A percentile compares a stretch with the other conserved stretches of the same genome.
phyloP scores from a whole-genome alignment of 1,140 invertebrate genomes.

The Drosophila insularis region DNA sequence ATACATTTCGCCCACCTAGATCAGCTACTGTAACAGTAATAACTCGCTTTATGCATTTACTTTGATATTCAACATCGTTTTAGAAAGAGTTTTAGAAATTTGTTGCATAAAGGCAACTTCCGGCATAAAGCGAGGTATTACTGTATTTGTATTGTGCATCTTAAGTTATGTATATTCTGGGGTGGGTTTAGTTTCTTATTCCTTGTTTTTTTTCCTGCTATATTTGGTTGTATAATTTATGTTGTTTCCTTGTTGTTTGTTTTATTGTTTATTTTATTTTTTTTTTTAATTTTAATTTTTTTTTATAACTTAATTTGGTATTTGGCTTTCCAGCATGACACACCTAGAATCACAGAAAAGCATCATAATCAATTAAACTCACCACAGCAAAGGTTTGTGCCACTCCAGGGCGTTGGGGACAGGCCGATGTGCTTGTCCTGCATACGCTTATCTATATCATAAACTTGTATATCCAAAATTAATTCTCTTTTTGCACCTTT shows the following conservation, averaged over 20 bases:
- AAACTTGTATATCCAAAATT: conserved; percentile 21
- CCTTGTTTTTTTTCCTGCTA: not conserved
- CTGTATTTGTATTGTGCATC: conserved; percentile 34
- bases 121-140: not conserved
- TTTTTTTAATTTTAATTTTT: conserved; percentile 42
- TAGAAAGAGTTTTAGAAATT: too few species aligned
- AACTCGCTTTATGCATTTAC: too few species aligned
- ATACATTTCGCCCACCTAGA: too few species aligned
- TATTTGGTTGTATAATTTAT: not conserved
- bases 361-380: conserved; percentile 80
- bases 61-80: too few species aligned
- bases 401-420: conserved; percentile 25
- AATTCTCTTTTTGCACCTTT: conserved; percentile 24
- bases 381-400: conserved; percentile 82
- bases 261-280: conserved; percentile 31
- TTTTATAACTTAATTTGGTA: conserved; percentile 77
- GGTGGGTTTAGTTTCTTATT: conserved; percentile 5
- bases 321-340: conserved; percentile 82
- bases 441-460: conserved; percentile 41
- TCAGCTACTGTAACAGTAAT: too few species aligned
- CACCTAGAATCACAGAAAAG: conserved; percentile 82
- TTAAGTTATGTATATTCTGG: not conserved
- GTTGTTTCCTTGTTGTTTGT: conserved; percentile 14
- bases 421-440: conserved; percentile 20
- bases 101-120: too few species aligned